Evolutionary conservation across 1,140 invertebrate species (phyloP).

Genomic region (Oscheius sp.): DNA sequence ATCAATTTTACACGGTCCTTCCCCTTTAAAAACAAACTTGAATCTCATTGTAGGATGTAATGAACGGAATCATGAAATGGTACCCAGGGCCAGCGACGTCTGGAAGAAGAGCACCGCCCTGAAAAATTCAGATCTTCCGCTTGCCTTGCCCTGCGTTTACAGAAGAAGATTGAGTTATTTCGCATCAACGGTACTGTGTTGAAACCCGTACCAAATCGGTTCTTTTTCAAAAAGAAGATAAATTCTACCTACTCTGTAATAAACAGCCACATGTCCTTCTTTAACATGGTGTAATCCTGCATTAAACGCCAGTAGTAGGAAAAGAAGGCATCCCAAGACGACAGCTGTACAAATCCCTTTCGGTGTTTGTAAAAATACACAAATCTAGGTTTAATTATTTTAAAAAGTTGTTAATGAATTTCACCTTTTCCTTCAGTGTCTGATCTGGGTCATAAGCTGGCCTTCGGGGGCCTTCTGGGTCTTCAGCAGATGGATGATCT

Average conservation of each 20-base stretch:
- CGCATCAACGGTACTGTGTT: no score
- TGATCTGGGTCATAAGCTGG: no score
- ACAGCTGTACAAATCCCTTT: no score
- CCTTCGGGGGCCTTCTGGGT: no score
- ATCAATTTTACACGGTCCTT: no score
- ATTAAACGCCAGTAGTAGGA: not conserved
- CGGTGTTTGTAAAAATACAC: no score
- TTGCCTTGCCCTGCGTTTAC: not conserved
- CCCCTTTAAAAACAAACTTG: constrained; percentile 69
- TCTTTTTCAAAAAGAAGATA: no score
- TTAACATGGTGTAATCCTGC: constrained; percentile 3
- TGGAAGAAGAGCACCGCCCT: constrained; percentile 80
- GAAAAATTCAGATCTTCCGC: constrained; percentile 26
- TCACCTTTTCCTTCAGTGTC: no score
- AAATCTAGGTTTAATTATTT: no score
- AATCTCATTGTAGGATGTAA: constrained; percentile 77
- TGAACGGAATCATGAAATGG: constrained; percentile 83
- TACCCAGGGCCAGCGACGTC: constrained; percentile 79
- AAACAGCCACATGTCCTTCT: constrained; percentile 78
- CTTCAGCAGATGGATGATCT: no score
- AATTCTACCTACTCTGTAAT: constrained; percentile 74
- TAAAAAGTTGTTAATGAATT: no score
- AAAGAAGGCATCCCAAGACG: not conserved
- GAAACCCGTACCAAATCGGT: constrained; percentile 25
- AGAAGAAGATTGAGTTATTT: not conserved